Conservation (phyloP, 2,113 vertebrate species). For the Alouatta palliata region DNA sequence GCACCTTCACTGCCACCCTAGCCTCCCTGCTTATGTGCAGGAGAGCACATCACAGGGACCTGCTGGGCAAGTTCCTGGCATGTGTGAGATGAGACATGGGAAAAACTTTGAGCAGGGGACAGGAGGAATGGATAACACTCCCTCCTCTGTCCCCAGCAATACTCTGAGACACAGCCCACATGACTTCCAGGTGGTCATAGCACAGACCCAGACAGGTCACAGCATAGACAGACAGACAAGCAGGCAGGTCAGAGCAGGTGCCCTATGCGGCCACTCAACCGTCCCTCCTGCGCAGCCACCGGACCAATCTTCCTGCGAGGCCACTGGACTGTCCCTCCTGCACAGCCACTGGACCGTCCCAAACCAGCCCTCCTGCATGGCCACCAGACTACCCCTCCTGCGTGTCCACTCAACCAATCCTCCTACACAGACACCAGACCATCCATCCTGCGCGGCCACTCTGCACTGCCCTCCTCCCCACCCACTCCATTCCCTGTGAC, state of each 20-base stretch:
- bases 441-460: fast-evolving
- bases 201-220: neutral
- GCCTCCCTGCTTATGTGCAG: neutral
- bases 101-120: neutral
- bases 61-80: neutral
- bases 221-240: too few species aligned
- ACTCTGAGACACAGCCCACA: neutral
- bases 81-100: too few species aligned
- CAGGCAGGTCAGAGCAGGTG: too few species aligned
- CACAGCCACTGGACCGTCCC: too few species aligned
- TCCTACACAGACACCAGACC: neutral
- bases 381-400: too few species aligned
- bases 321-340: too few species aligned
- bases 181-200: neutral
- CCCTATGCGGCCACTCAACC: too few species aligned
- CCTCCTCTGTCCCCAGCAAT: neutral
- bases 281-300: too few species aligned
- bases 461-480: neutral
- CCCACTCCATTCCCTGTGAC: neutral
- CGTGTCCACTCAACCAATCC: too few species aligned
- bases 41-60: neutral
- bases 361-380: too few species aligned
- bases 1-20: neutral
- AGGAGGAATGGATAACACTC: neutral
- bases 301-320: too few species aligned